phyloP scores from a whole-genome alignment of 2,113 vertebrate species.

The Microcebus griseorufus region DNA sequence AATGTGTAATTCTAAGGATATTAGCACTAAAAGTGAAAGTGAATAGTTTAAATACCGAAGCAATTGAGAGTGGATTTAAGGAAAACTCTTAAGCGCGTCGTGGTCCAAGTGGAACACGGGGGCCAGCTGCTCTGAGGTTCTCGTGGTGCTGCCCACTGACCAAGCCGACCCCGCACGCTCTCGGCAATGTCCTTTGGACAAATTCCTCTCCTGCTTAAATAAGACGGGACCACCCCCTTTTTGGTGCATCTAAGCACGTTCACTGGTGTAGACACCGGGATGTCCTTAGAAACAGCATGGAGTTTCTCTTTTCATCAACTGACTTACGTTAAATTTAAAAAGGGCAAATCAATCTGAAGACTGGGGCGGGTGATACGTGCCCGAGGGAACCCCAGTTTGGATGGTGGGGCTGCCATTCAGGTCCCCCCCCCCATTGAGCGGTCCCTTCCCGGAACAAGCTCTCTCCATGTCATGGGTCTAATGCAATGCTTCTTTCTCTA shows the following conservation, averaged over 20 bases:
- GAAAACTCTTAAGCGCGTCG: fast-evolving
- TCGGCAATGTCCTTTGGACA: background rate
- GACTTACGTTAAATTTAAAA: background rate
- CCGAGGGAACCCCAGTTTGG: background rate
- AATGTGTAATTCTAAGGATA: background rate
- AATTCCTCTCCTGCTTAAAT: background rate
- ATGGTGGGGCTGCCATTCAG: background rate
- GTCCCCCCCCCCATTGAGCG: too few relatives aligned
- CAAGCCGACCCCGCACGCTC: background rate
- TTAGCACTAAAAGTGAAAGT: background rate
- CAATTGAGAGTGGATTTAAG: background rate
- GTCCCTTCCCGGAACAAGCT: background rate
- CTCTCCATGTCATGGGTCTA: fast-evolving
- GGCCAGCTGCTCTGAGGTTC: background rate
- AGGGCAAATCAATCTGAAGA: background rate
- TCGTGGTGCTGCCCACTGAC: fast-evolving
- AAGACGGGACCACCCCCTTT: background rate
- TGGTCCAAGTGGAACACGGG: fast-evolving
- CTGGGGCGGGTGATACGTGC: background rate
- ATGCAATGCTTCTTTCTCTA: background rate
- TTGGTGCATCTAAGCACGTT: background rate
- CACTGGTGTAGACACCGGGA: background rate
- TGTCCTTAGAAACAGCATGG: too few relatives aligned
- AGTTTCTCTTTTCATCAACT: background rate
- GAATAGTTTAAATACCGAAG: background rate